Evolutionary conservation across 2,113 vertebrate species (phyloP).

Genomic region (Mungos mungo): DNA sequence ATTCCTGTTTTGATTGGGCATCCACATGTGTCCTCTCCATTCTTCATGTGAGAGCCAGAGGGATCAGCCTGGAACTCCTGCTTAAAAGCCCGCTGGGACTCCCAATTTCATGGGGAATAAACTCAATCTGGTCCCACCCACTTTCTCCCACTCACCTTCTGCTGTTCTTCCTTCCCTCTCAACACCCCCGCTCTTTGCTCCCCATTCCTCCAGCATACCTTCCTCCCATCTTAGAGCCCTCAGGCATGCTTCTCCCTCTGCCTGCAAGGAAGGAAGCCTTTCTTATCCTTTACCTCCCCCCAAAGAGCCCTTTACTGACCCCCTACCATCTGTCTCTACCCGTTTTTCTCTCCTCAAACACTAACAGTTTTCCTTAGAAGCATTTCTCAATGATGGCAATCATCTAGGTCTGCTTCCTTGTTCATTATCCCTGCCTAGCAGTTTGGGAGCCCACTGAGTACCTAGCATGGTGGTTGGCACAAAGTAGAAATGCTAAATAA

Average conservation of each 20-base stretch:
- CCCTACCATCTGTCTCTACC: not conserved
- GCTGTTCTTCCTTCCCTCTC: not conserved
- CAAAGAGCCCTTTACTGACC: not conserved
- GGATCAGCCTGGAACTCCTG: not conserved
- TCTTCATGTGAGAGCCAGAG: not conserved
- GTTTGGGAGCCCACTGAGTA: not conserved
- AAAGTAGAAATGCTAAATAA: not conserved
- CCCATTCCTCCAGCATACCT: not conserved
- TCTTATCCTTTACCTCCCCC: not conserved
- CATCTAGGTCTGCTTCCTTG: not conserved
- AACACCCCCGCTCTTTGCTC: not conserved
- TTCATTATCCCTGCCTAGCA: too few species aligned
- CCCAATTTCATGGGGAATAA: not conserved
- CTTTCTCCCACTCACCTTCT: fast-evolving
- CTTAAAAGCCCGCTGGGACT: not conserved
- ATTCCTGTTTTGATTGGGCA: too few species aligned
- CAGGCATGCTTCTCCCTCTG: not conserved
- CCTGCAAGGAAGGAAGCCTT: not conserved
- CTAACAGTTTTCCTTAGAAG: not conserved
- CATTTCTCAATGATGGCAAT: not conserved
- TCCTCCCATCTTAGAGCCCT: not conserved
- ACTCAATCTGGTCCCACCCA: not conserved
- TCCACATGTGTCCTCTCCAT: not conserved
- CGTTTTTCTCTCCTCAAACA: not conserved
- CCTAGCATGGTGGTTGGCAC: not conserved